Base-by-base conservation (phyloP, 1,140 invertebrate genomes). In the Drosophila serrata region DNA sequence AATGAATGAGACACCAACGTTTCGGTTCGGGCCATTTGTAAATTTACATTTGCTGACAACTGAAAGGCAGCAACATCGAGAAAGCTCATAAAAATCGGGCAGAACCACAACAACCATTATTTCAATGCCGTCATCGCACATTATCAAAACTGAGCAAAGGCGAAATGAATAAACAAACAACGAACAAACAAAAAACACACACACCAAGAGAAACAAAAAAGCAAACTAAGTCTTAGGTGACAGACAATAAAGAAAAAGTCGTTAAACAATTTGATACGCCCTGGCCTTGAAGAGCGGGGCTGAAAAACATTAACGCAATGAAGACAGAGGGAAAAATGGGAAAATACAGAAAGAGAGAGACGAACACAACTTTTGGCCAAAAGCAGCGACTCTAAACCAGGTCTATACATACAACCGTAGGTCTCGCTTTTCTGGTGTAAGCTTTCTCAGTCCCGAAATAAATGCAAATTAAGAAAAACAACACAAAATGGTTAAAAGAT, bases 211-310 rank as follows among this genome's bases (percentile, higher is more conserved):
- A 73, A 51, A 56, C 39, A 67, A 40, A 73, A 37, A 37, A 69
- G 35, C 45, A 74, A 75, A 62, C 57, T n/a, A 53, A 74, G 35
- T 57, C 59, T 87, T 75, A 84, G 85, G 84, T 88, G 84, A 88
- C 80, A 87, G 78, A 87, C 68, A 87, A 64, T 63, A 63, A 60
- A 81, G 63, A 69, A 85, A 84, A 84, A 73, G 79, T 87, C 70
- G 79, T 87, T 84, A 69, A 88, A 84, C 80, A 88, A 88, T 88
- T 84, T 88, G 80, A 88, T 88, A 88, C 51, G 84, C 37, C 42
- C 37, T 85, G 82, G 78, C 84, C 84, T 87, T 87, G 84, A 87
- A 77, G 79, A 69, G 24, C 70, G 61, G 61, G 56, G n/a, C 62
- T 45, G 37, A 40, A 53, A 70, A 61, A 72, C 24, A 77, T 74